phyloP scores from a whole-genome alignment of 2,888 invertebrate genomes.

The Lepidocyrtoides sp. region DNA sequence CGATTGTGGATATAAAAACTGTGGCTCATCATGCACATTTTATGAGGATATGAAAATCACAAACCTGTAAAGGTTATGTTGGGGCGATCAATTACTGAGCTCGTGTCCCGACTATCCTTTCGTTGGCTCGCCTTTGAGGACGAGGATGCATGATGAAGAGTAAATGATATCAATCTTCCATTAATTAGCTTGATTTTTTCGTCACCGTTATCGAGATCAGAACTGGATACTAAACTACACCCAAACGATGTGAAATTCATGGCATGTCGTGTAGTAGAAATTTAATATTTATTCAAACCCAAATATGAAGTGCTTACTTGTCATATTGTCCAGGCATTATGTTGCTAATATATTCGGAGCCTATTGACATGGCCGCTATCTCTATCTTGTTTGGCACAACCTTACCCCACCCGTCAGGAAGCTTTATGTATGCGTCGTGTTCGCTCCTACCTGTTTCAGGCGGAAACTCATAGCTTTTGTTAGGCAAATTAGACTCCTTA shows the following conservation, averaged over 20 bases:
- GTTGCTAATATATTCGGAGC: slow-evolving; percentile 58
- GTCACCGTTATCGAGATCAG: not conserved
- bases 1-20: too few species aligned
- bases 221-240: slow-evolving; percentile 49
- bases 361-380: slow-evolving; percentile 78
- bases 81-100: not conserved
- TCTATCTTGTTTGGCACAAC: slow-evolving; percentile 54
- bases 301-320: slow-evolving; percentile 47
- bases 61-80: slow-evolving; percentile 9
- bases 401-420: slow-evolving; percentile 77
- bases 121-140: not conserved
- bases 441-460: not conserved
- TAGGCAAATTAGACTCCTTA: not conserved
- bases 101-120: not conserved
- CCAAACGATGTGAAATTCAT: not conserved
- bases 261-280: not conserved
- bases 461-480: slow-evolving; percentile 57
- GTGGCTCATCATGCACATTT: too few species aligned
- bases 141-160: too few species aligned
- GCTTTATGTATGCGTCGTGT: slow-evolving; percentile 69
- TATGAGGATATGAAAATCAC: not conserved
- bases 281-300: too few species aligned
- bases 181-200: slow-evolving; percentile 73
- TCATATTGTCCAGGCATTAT: slow-evolving; percentile 80
- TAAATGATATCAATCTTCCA: slow-evolving; percentile 79